Evolutionary conservation across 2,113 vertebrate species (phyloP).

Genomic region (Serinus canaria): DNA sequence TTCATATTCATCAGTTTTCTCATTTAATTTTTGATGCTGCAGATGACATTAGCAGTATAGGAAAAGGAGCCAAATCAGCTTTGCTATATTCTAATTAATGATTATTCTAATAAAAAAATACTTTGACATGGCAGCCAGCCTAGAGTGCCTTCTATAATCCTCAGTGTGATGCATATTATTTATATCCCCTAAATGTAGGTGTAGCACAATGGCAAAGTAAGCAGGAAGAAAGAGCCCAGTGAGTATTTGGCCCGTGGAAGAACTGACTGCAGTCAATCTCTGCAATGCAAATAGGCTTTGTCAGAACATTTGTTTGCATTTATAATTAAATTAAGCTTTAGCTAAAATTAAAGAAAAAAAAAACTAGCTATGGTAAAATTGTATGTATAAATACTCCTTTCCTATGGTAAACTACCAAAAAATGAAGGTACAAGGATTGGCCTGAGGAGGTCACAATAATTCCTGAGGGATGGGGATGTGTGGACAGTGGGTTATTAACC

Average conservation of each 20-base stretch:
- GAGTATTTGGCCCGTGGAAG: conserved; percentile 12
- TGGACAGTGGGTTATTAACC: not conserved
- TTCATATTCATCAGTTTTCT: not conserved
- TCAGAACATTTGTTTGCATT: conserved; percentile 46
- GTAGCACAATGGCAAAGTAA: conserved; percentile 9
- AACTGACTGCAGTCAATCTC: conserved; percentile 22
- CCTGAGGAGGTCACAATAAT: not conserved
- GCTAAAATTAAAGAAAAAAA: not conserved
- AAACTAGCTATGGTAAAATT: not conserved
- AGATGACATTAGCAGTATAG: conserved; percentile 38
- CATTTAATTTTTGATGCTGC: conserved; percentile 45
- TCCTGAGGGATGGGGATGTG: not conserved
- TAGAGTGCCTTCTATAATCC: conserved; percentile 26
- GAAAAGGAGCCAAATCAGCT: conserved; percentile 41
- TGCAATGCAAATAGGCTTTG: conserved; percentile 26
- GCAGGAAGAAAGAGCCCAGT: not conserved
- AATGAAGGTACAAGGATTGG: not conserved
- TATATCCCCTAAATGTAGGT: conserved; percentile 40
- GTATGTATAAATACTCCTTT: not conserved
- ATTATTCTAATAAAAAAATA: conserved; percentile 57
- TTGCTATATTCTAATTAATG: conserved; percentile 54
- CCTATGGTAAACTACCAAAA: not conserved
- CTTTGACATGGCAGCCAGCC: conserved; percentile 44
- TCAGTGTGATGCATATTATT: not conserved
- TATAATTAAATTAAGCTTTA: conserved; percentile 50